Percentiles rank a stretch among this genome's conserved stretches.
Conservation (phyloP, 2,113 vertebrate species). For the Galeopterus variegatus region DNA sequence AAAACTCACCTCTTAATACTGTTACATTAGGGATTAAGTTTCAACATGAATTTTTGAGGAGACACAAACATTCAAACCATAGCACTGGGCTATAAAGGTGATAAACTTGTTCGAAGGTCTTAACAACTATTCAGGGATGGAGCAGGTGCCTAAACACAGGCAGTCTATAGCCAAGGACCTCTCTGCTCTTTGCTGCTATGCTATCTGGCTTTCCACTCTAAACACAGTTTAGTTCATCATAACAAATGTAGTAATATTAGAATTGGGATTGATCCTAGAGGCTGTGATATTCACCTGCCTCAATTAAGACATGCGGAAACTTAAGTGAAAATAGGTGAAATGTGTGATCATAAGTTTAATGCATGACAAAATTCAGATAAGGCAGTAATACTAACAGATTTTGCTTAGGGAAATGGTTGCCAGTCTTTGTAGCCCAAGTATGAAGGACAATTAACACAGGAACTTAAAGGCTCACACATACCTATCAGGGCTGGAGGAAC, state of each 20-base stretch:
- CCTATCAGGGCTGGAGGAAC: background rate
- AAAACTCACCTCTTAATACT: background rate
- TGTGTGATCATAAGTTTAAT: background rate
- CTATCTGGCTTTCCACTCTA: background rate
- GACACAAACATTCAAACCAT: background rate
- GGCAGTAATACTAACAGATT: accelerated
- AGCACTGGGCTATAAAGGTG: background rate
- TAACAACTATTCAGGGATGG: background rate
- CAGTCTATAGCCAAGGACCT: too few species aligned
- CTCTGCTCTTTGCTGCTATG: too few species aligned
- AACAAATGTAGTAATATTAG: background rate
- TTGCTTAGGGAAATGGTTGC: background rate
- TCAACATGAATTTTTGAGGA: background rate
- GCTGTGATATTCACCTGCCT: background rate
- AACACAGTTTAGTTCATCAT: background rate
- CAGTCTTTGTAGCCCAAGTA: background rate
- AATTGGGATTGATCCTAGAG: background rate
- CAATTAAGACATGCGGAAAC: background rate
- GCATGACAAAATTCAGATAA: background rate
- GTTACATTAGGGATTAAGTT: background rate
- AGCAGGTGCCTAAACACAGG: background rate
- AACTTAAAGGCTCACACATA: background rate
- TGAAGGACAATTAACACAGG: background rate
- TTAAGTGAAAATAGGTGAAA: background rate
- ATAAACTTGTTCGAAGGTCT: background rate